Evolutionary conservation across 2,797 vertebrate species (phyloP).

Genomic region (Sarcoramphus papa): DNA sequence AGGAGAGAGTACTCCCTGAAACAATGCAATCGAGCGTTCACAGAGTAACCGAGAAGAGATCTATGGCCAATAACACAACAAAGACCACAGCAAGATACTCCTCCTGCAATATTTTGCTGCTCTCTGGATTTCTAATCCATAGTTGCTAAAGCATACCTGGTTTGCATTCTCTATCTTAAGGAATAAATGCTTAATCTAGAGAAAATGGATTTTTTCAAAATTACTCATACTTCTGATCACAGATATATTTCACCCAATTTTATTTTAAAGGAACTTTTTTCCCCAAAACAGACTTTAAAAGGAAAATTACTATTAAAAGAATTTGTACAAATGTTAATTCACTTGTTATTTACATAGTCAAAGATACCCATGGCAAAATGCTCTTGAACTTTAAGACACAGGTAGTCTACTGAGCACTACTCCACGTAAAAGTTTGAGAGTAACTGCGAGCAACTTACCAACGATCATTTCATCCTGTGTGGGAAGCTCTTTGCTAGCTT

Average conservation of each 20-base stretch:
- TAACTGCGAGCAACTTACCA: conserved; percentile 1
- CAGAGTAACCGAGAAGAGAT: not conserved
- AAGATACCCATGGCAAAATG: not conserved
- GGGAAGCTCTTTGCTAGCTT: not conserved
- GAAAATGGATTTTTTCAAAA: not conserved
- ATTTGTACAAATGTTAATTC: not conserved
- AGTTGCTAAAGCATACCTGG: not conserved
- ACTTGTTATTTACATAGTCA: not conserved
- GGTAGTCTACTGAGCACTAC: not conserved
- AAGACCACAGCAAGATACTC: not conserved
- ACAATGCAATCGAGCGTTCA: not conserved
- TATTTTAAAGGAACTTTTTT: not conserved
- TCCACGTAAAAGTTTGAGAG: not conserved
- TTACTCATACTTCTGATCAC: not conserved
- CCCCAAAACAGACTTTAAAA: not conserved
- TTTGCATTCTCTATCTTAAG: not conserved
- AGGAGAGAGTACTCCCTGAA: not conserved
- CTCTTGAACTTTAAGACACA: not conserved
- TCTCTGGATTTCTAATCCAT: not conserved
- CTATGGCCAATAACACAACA: not conserved
- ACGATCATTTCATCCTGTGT: conserved; percentile 1
- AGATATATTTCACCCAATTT: not conserved
- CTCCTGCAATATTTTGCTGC: not conserved
- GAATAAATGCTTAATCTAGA: not conserved
- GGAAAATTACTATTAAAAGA: not conserved